These are phyloP conservation scores for Paracentrotus lividus DNA, from an alignment of 53 echinoderm and acorn worm genomes.

Conservation along the genomic window DNA sequence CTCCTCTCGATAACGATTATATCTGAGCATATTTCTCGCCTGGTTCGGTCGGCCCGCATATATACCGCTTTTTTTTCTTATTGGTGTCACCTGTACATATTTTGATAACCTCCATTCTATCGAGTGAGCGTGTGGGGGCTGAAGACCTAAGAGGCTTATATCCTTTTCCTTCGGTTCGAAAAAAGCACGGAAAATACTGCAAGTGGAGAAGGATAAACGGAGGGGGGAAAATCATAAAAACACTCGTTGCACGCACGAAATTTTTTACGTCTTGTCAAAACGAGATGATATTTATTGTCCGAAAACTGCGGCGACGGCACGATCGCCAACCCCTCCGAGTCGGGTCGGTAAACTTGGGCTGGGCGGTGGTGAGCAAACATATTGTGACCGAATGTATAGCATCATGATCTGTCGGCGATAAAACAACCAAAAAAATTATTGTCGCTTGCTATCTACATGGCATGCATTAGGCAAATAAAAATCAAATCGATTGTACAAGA, in stretches of 20 bases:
- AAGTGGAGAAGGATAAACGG: not conserved
- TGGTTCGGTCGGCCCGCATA: conserved; percentile 23
- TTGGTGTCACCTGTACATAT: conserved; percentile 61
- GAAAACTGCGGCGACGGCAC: conserved; percentile 68
- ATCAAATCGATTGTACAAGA: not conserved
- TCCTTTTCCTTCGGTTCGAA: not conserved
- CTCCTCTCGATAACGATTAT: not conserved
- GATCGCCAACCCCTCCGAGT: conserved; percentile 6
- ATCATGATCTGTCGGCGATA: not conserved
- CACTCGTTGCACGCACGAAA: conserved; percentile 35
- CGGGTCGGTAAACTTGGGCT: conserved; percentile 53
- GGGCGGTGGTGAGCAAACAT: conserved; percentile 45
- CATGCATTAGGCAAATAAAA: not conserved
- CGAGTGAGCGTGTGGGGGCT: conserved; percentile 33
- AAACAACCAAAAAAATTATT: not conserved
- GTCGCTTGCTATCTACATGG: not conserved
- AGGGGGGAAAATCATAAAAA: conserved; percentile 23
- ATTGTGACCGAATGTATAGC: conserved; percentile 57
- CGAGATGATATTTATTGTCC: conserved; percentile 33
- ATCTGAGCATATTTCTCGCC: not conserved
- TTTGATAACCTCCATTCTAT: conserved; percentile 59
- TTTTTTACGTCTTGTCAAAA: conserved; percentile 48
- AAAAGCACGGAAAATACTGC: not conserved
- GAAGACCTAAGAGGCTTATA: conserved; percentile 59
- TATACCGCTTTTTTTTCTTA: no score